Conservation (phyloP, 1,140 invertebrate species). For the Drosophila trapezifrons region DNA sequence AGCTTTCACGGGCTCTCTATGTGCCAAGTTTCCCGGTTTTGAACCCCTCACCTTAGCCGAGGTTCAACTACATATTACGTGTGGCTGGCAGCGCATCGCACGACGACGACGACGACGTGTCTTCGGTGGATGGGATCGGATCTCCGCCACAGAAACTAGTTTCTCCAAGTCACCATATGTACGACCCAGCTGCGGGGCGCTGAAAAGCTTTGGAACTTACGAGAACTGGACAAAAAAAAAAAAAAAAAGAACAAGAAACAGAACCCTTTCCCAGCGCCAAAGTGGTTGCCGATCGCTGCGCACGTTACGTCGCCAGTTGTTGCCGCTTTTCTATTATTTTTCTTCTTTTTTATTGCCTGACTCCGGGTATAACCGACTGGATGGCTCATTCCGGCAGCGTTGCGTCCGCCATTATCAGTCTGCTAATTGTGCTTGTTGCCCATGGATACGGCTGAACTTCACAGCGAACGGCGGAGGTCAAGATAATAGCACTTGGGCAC, state of each 20-base stretch:
- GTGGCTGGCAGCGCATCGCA: constrained; percentile 45
- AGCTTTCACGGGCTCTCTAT: constrained; percentile 12
- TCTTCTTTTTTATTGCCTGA: not conserved
- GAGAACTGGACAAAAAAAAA: constrained; percentile 21
- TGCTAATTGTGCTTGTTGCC: constrained; percentile 29
- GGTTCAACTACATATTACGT: constrained; percentile 38
- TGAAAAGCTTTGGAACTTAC: constrained; percentile 38
- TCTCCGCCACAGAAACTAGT: constrained; percentile 53
- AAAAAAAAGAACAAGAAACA: not conserved
- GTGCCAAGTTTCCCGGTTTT: constrained; percentile 9
- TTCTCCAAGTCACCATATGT: constrained; percentile 21
- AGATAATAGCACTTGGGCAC: constrained; percentile 26
- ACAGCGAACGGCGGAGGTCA: constrained; percentile 4
- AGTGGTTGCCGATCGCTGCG: constrained; percentile 24
- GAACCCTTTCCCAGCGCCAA: constrained; percentile 34
- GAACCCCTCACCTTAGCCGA: not conserved
- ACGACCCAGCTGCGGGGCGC: constrained; percentile 24
- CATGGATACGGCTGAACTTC: constrained; percentile 4
- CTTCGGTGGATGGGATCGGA: constrained; percentile 26
- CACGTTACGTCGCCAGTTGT: constrained; percentile 18
- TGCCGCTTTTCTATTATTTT: too few relatives aligned
- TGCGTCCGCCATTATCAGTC: constrained; percentile 29
- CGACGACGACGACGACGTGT: constrained; percentile 58
- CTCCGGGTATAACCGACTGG: constrained; percentile 28
- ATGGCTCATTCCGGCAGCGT: constrained; percentile 10